Base-by-base conservation (phyloP, 2,888 invertebrate genomes). In the Drosophila nigricruria region DNA sequence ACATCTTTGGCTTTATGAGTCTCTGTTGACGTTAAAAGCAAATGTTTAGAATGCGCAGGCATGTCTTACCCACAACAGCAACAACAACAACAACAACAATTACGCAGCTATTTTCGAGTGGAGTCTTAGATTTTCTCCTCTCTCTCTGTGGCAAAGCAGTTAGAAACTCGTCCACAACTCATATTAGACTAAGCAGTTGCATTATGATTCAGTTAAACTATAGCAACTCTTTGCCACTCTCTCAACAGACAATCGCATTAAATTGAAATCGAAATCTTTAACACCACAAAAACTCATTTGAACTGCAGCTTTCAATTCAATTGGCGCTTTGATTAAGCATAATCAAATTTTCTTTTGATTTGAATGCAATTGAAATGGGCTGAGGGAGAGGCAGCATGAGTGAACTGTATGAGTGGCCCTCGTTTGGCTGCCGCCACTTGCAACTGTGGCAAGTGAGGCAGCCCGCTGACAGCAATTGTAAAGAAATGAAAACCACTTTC, bases 401-500 rank as follows among this genome's bases (percentile, higher is more conserved):
- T 23, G 54, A 72, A 18, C 45, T 16, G 34, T 34, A 60, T 70
- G 56, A 52, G 38, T 62, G 40, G 43, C 49, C 53, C 32, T 23
- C 60, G 40, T 43, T 43, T n/a, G n/a, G n/a, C n/a, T n/a, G n/a
- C 61, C 36, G 49, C 53, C 58, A 63, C 45, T 72, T 63, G 74
- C 74, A 79, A 73, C 79, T 77, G 78, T 61, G 53, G 77, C 74
- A 77, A 73, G 73, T 77, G 78, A 54, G 68, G 80, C 77, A 61
- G 66, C 58, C 78, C 43, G 78, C 80, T 79, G 77, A 77, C 80
- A 73, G 82, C 77, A 73, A 76, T 89, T 75, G 82, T 77, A 81
- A 90, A 88, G 84, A 91, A 91, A 91, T 90, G 91, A 89, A 92
- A 91, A 91, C 91, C 91, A 91, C 92, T 91, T 91, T 91, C 91